Conservation (phyloP, 2,113 vertebrate genomes). For the Ginglymostoma cirratum region DNA sequence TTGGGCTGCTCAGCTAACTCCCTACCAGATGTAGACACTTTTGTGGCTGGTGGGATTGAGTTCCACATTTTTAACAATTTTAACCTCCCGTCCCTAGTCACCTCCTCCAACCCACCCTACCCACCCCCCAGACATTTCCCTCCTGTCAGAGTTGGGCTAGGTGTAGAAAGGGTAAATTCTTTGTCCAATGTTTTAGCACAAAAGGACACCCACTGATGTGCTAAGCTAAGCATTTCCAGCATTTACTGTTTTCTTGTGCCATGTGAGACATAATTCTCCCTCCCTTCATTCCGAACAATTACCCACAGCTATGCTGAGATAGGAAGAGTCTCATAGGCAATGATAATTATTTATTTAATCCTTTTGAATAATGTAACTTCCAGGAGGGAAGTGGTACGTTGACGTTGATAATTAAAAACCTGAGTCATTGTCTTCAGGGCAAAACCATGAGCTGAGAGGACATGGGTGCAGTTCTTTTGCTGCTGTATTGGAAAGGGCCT, state of each 20-base stretch:
- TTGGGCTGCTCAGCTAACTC: too few relatives aligned
- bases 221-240: background rate
- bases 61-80: background rate
- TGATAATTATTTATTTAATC: background rate
- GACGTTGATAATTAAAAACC: constrained; percentile 17
- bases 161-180: background rate
- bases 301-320: background rate
- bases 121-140: background rate
- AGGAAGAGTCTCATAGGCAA: background rate
- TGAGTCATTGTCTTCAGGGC: background rate
- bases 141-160: background rate
- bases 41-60: background rate
- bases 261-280: too few relatives aligned
- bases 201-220: background rate
- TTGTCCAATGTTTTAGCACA: background rate
- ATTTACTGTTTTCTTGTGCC: background rate
- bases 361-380: background rate
- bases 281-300: background rate
- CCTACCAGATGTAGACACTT: background rate
- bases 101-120: too few relatives aligned
- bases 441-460: background rate
- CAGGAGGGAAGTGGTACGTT: background rate
- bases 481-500: background rate
- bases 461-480: background rate
- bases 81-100: background rate